Conservation (phyloP, 1,140 invertebrate genomes). For the Scaptomyza pallida region DNA sequence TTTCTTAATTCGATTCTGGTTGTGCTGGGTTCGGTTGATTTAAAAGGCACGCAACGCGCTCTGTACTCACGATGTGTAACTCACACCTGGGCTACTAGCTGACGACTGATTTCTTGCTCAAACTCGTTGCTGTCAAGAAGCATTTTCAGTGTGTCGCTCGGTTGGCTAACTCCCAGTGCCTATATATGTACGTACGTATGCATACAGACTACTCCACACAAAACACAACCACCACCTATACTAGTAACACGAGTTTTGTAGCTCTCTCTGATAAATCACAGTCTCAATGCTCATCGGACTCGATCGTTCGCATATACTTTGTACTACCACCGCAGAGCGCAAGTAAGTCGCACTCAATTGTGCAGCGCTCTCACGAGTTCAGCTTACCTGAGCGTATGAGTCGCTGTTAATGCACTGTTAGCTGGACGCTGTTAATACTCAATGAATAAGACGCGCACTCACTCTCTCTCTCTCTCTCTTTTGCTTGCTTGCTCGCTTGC, state of each 20-base stretch:
- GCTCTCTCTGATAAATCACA: slow-evolving; percentile 70
- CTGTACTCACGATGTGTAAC: slow-evolving; percentile 68
- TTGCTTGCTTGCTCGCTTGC: neutral
- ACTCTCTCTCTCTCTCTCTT: slow-evolving; percentile 12
- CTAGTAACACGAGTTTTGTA: slow-evolving; percentile 41
- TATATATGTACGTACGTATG: slow-evolving; percentile 46
- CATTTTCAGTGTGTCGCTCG: slow-evolving; percentile 69
- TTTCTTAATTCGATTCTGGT: slow-evolving; percentile 16
- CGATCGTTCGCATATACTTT: slow-evolving; percentile 28
- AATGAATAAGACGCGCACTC: slow-evolving; percentile 24
- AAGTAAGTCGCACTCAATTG: slow-evolving; percentile 42
- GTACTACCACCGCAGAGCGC: slow-evolving; percentile 27
- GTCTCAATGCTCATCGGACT: slow-evolving; percentile 20
- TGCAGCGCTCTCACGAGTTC: slow-evolving; percentile 16
- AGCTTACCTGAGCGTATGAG: slow-evolving; percentile 42
- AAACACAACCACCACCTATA: slow-evolving; percentile 20
- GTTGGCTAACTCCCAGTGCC: slow-evolving; percentile 51
- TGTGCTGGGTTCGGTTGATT: slow-evolving; percentile 10
- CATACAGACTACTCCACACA: slow-evolving; percentile 20
- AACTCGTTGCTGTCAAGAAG: slow-evolving; percentile 74
- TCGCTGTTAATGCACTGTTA: slow-evolving; percentile 47
- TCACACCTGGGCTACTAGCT: slow-evolving; percentile 80
- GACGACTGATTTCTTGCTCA: slow-evolving; percentile 79
- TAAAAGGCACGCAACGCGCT: slow-evolving; percentile 43
- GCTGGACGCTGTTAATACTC: slow-evolving; percentile 35